These are phyloP conservation scores for Armadillidium nasatum DNA, from an alignment of 1,140 invertebrate genomes.

Conservation along the genomic window DNA sequence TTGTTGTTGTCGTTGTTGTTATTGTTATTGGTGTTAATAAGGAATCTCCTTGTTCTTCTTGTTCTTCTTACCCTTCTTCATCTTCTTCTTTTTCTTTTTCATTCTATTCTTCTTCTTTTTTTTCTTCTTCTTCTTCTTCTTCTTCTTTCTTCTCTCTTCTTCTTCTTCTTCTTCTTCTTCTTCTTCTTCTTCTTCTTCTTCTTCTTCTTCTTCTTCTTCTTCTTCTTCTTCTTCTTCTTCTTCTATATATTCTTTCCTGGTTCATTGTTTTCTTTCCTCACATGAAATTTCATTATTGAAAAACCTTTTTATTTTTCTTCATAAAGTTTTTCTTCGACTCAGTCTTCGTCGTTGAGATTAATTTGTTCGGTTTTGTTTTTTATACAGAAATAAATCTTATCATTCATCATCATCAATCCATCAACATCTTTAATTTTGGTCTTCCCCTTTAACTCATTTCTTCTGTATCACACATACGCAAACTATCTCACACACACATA, in stretches of 20 bases:
- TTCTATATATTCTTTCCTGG: not conserved
- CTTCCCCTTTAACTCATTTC: too few species aligned
- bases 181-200: not conserved
- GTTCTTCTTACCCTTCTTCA: not conserved
- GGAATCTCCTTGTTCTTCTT: not conserved
- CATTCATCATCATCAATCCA: too few species aligned
- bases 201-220: not conserved
- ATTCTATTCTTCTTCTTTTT: not conserved
- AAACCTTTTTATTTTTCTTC: too few species aligned
- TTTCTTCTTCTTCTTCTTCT: not conserved
- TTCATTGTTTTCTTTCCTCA: not conserved
- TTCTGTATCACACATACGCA: too few species aligned
- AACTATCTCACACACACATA: too few species aligned
- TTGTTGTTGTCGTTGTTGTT: too few species aligned
- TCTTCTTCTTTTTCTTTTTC: not conserved
- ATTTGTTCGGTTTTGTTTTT: not conserved
- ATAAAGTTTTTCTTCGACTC: too few species aligned
- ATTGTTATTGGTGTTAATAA: too few species aligned
- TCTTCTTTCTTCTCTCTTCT: not conserved
- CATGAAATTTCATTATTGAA: not conserved
- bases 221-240: not conserved
- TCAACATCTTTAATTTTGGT: too few species aligned
- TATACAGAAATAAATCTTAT: too few species aligned
- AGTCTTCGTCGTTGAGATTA: too few species aligned
- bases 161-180: not conserved